Evolutionary conservation across 2,797 vertebrate species (phyloP).

Genomic region (Cyclopterus lumpus): DNA sequence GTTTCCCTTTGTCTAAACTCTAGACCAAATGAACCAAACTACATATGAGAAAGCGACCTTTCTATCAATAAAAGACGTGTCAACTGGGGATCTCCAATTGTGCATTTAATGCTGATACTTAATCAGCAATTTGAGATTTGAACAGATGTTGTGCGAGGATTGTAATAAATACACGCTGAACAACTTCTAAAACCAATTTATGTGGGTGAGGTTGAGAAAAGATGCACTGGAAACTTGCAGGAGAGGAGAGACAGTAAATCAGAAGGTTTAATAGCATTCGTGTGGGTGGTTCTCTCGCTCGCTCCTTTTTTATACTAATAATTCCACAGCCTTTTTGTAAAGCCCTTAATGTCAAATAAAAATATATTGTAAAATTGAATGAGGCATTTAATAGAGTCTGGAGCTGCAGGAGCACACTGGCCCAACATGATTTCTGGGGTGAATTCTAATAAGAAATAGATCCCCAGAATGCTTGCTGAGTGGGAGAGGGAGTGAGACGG

Average conservation of each 20-base stretch:
- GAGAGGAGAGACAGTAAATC: slow-evolving; percentile 38
- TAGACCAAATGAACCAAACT: background rate
- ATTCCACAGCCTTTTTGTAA: slow-evolving; percentile 69
- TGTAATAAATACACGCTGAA: slow-evolving; percentile 27
- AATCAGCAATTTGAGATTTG: slow-evolving; percentile 13
- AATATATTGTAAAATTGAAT: slow-evolving; percentile 80
- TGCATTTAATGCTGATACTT: slow-evolving; percentile 19
- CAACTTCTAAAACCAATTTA: slow-evolving; percentile 47
- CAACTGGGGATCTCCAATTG: background rate
- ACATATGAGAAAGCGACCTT: background rate
- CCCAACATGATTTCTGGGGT: slow-evolving; percentile 78
- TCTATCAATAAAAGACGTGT: background rate
- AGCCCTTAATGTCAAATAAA: slow-evolving; percentile 80
- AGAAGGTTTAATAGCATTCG: slow-evolving; percentile 49
- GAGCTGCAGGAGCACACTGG: slow-evolving; percentile 72
- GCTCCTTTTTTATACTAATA: slow-evolving; percentile 49
- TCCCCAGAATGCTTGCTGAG: slow-evolving; percentile 70
- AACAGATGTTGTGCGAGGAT: slow-evolving; percentile 26
- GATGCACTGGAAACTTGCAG: slow-evolving; percentile 30
- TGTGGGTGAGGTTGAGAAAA: slow-evolving; percentile 27
- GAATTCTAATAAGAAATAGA: slow-evolving; percentile 82
- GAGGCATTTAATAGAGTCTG: slow-evolving; percentile 80
- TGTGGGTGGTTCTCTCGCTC: slow-evolving; percentile 21
- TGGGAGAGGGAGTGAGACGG: slow-evolving; percentile 38
- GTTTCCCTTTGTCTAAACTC: background rate